Base-by-base conservation (phyloP, 2,113 vertebrate genomes). In the Tetraodon nigroviridis region DNA sequence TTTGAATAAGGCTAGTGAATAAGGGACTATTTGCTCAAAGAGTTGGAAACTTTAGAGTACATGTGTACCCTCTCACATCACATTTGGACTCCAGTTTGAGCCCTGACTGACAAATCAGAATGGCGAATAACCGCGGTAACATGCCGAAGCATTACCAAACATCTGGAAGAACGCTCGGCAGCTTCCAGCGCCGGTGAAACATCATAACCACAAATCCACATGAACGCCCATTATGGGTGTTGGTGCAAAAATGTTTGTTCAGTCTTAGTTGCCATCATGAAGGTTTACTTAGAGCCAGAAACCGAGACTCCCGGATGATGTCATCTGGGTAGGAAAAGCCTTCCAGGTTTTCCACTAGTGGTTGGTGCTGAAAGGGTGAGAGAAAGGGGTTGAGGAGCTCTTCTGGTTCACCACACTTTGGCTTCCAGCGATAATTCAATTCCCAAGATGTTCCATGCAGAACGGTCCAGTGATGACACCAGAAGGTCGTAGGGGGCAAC, bases 101-200 rank as follows among this genome's bases (percentile, higher is more conserved):
- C 24, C 55, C 50, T 68, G 50, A 58, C 59, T 55, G 61, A 59
- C 57, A 68, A 62, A 71, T 69, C 73, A 65, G 45, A 58, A 54
- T 45, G 62, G 67, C 49, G 63, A 76, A 55, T 78, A 67, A 66
- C 67, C 78, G 66, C 74, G 70, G 50, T 64, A 76, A 73, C 47
- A 44, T 20, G 40, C 69, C 59, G 20, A 61, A 63, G 71, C 64
- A 49, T 54, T 64, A 17, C 45, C 51, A 70, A 56, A 83, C 80
- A 86, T 84, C 80, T 84, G 80, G 79, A 51, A 50, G 76, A 82
- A 73, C 57, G 52, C 64, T 80, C 60, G 49, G 62, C 44, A 57
- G 76, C 76, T 72, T 65, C n/a, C 40, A 64, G 63, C n/a, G 37
- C 55, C 57, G 64, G 73, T 50, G 57, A 76, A 57, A 65, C 64